Percentiles rank a stretch among this genome's conserved stretches.
Conservation (phyloP, 2,113 vertebrate species). For the Gopherus flavomarginatus region DNA sequence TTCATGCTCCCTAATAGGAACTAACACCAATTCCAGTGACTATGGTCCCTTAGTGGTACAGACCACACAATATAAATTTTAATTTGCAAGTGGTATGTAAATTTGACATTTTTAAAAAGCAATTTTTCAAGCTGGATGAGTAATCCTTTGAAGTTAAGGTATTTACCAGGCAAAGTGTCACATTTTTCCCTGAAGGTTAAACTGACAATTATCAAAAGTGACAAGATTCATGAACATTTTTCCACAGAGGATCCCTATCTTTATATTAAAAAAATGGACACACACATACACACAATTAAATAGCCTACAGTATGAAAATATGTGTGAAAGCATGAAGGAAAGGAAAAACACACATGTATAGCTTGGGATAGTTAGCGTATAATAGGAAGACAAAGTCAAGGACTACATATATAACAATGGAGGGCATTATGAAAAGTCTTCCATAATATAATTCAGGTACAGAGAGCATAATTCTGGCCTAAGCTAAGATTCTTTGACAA, state of each 20-base stretch:
- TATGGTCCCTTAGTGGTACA: neutral
- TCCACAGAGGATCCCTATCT: neutral
- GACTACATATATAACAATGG: neutral
- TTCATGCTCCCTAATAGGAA: neutral
- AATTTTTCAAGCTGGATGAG: neutral
- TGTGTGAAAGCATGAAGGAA: neutral
- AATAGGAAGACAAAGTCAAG: neutral
- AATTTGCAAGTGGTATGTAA: neutral
- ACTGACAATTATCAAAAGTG: conserved; percentile 5
- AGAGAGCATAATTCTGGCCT: conserved; percentile 2
- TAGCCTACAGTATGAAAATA: neutral
- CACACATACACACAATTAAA: neutral
- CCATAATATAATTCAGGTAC: neutral
- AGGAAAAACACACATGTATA: neutral
- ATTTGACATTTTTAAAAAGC: neutral
- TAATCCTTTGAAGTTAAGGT: conserved; percentile 12
- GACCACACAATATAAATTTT: neutral
- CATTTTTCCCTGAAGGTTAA: conserved; percentile 12
- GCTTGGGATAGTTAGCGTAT: neutral
- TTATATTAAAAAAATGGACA: neutral
- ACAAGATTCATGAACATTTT: neutral
- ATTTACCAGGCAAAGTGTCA: neutral
- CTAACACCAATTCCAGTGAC: accelerated
- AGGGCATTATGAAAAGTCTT: neutral
- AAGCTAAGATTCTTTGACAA: conserved; percentile 1